Conservation (phyloP, 2,113 vertebrate species). For the Triplophysa dalaica region DNA sequence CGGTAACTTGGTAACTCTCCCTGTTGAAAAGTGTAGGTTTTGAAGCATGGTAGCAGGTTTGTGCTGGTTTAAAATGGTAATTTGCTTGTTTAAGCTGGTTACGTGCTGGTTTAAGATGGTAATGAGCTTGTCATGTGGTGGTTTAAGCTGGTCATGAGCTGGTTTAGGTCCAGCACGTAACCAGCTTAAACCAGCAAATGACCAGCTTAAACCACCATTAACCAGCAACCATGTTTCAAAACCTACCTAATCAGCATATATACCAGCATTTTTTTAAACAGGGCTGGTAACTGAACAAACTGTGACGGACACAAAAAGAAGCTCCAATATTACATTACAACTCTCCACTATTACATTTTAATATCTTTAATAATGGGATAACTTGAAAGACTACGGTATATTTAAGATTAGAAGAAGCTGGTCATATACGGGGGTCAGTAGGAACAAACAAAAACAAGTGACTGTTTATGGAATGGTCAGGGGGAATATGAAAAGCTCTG, state of each 20-base stretch:
- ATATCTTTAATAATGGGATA: neutral
- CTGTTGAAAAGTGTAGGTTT: too few species aligned
- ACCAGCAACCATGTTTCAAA: too few species aligned
- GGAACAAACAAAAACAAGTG: neutral
- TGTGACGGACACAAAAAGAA: neutral
- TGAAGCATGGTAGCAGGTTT: too few species aligned
- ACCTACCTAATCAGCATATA: too few species aligned
- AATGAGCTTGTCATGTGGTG: too few species aligned
- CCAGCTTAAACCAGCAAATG: too few species aligned
- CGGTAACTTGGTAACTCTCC: neutral
- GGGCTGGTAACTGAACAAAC: neutral
- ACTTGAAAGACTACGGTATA: neutral
- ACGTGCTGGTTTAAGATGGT: too few species aligned
- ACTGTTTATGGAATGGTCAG: neutral
- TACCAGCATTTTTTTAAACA: neutral
- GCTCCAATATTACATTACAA: neutral
- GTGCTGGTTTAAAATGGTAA: too few species aligned
- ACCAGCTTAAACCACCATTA: too few species aligned
- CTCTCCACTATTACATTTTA: neutral
- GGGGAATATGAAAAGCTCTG: neutral
- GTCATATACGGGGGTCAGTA: neutral
- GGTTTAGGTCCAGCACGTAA: too few species aligned
- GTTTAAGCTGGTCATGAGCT: too few species aligned
- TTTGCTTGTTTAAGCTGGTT: too few species aligned
- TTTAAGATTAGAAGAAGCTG: constrained; percentile 3